These are phyloP conservation scores for Lucifuga dentata DNA, from an alignment of 2,113 vertebrate genomes.

Conservation along the genomic window DNA sequence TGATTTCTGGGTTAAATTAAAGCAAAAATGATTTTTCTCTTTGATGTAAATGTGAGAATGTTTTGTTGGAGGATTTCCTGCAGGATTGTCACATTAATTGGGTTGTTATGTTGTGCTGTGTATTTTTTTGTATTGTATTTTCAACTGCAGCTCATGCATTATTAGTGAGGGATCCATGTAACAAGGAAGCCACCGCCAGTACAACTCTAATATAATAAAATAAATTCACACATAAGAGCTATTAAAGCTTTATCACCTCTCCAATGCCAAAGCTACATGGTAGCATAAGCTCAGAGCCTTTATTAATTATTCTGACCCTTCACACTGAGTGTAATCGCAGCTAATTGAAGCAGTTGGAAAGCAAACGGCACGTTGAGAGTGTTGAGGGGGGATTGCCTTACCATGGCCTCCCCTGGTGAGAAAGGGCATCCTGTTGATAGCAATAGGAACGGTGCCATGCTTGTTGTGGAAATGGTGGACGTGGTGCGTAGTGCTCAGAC, in stretches of 20 bases:
- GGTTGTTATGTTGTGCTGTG: too few species aligned
- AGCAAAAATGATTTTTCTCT: not conserved
- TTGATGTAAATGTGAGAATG: too few species aligned
- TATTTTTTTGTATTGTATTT: too few species aligned
- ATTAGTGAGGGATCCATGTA: constrained; percentile 35
- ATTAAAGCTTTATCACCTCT: not conserved
- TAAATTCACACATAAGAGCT: not conserved
- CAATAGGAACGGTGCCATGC: constrained; percentile 92
- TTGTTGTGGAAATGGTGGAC: constrained; percentile 97
- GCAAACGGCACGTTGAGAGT: constrained; percentile 8
- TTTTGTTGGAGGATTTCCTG: too few species aligned
- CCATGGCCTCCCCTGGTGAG: constrained; percentile 93
- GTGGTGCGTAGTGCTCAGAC: constrained; percentile 95
- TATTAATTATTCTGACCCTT: constrained; percentile 12
- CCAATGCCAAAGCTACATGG: not conserved
- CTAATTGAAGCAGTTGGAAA: constrained; percentile 5
- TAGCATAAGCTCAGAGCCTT: not conserved
- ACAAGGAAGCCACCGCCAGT: constrained; percentile 18
- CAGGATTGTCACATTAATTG: too few species aligned
- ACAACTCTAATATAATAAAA: not conserved
- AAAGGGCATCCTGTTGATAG: constrained; percentile 96
- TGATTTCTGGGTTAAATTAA: constrained; percentile 35
- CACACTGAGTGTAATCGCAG: not conserved
- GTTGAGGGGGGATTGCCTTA: constrained; percentile 79
- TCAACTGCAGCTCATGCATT: constrained; percentile 48